These are phyloP conservation scores for Garrulus glandarius DNA, from an alignment of 2,797 vertebrate species.

Conservation along the genomic window DNA sequence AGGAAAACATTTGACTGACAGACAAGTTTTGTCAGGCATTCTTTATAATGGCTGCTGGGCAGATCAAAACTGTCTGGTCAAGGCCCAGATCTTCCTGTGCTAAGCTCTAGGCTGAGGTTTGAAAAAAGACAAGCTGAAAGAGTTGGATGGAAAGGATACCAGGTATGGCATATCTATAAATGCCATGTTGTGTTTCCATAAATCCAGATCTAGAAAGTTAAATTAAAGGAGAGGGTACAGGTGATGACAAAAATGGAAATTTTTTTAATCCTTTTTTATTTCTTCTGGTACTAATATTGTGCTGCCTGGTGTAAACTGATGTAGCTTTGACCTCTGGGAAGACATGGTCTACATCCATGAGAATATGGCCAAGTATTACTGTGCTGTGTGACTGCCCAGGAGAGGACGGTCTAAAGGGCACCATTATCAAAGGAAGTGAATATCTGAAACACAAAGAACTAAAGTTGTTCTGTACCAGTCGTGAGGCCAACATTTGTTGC, in stretches of 20 bases:
- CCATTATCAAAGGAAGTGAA: background rate
- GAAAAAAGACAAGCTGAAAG: background rate
- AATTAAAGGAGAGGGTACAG: background rate
- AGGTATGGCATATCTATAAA: background rate
- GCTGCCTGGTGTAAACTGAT: background rate
- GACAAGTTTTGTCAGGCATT: background rate
- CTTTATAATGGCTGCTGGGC: background rate
- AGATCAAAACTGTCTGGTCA: background rate
- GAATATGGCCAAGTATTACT: background rate
- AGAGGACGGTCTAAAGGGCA: background rate
- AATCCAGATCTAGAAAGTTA: background rate
- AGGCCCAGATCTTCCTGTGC: background rate
- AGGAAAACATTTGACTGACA: background rate
- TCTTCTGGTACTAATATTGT: background rate
- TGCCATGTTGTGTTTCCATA: background rate
- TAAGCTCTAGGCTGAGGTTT: background rate
- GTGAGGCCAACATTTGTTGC: background rate
- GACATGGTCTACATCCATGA: background rate
- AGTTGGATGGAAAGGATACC: background rate
- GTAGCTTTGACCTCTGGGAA: background rate
- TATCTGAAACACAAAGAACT: background rate
- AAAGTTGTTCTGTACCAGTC: background rate
- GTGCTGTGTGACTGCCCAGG: background rate
- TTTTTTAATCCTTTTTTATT: accelerated
- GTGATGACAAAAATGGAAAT: background rate